Evolutionary conservation across 2,888 invertebrate species (phyloP).

Genomic region (Protodeltote pygarga): DNA sequence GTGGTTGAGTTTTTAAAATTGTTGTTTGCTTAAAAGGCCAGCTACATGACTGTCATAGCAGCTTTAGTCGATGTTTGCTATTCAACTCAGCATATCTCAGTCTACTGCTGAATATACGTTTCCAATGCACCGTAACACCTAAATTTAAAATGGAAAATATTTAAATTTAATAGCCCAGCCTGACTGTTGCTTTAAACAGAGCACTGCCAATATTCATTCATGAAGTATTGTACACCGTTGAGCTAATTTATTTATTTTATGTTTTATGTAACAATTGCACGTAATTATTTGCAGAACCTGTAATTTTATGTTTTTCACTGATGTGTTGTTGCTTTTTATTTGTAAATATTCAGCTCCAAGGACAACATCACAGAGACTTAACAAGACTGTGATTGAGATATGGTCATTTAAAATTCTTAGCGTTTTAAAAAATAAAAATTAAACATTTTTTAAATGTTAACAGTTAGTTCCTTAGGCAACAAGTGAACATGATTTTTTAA

Average conservation of each 20-base stretch:
- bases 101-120: too few relatives aligned
- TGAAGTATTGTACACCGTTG: conserved; percentile 46
- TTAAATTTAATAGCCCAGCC: conserved; percentile 22
- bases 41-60: too few relatives aligned
- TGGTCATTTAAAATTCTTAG: too few relatives aligned
- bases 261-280: conserved; percentile 29
- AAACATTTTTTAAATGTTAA: too few relatives aligned
- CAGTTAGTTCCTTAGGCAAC: too few relatives aligned
- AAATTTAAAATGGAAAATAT: too few relatives aligned
- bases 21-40: too few relatives aligned
- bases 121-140: too few relatives aligned
- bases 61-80: neutral
- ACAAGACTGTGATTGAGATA: too few relatives aligned
- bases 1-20: too few relatives aligned
- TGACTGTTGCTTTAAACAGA: conserved; percentile 54
- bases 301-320: conserved; percentile 8
- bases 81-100: neutral
- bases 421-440: too few relatives aligned
- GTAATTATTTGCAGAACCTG: conserved; percentile 23
- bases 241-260: conserved; percentile 25
- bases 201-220: conserved; percentile 79
- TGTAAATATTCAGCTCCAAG: conserved; percentile 11
- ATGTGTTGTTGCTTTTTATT: conserved; percentile 16
- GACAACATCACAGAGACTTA: conserved; percentile 9
- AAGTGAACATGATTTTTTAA: too few relatives aligned